Evolutionary conservation across 2,797 vertebrate species (phyloP).

Genomic region (Tympanoctomys barrerae): DNA sequence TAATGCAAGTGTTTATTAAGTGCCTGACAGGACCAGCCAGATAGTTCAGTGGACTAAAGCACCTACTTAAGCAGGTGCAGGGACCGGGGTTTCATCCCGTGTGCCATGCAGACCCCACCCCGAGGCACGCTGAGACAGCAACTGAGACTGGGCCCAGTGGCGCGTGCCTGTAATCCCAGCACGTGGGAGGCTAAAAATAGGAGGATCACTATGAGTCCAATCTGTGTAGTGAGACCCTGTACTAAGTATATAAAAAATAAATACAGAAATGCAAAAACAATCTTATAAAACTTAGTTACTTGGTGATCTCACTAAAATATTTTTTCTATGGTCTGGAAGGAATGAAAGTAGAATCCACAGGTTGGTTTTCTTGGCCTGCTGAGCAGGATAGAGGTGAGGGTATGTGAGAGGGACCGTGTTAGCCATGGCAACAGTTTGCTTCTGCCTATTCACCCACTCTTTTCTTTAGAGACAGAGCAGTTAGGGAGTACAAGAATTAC

Average conservation of each 20-base stretch:
- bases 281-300: background rate
- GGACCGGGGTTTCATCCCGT: too few species aligned
- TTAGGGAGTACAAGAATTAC: background rate
- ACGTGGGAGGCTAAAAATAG: too few species aligned
- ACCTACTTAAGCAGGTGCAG: too few species aligned
- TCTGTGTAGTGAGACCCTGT: too few species aligned
- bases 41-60: too few species aligned
- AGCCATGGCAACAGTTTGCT: background rate
- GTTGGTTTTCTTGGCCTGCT: background rate
- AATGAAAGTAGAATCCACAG: background rate
- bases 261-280: too few species aligned
- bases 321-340: background rate
- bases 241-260: too few species aligned
- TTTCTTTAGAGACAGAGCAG: background rate
- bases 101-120: too few species aligned
- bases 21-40: background rate
- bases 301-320: background rate
- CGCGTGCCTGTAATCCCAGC: too few species aligned
- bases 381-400: background rate
- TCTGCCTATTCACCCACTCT: background rate
- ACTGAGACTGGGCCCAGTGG: too few species aligned
- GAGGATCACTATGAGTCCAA: too few species aligned
- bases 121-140: too few species aligned
- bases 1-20: conserved; percentile 7
- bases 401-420: background rate